phyloP scores from a whole-genome alignment of 2,888 invertebrate genomes.

The Colletes collaris region DNA sequence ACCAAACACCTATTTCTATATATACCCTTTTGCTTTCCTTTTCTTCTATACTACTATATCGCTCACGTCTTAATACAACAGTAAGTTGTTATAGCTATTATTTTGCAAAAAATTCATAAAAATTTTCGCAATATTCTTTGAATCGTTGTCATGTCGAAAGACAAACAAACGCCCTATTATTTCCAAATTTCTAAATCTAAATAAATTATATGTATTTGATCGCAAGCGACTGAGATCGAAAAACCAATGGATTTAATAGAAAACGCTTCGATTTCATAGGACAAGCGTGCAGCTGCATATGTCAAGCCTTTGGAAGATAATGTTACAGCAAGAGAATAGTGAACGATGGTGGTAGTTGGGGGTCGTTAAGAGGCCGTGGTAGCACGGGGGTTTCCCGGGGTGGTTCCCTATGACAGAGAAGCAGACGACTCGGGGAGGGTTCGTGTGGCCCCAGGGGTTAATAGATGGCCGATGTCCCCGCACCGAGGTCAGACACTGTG shows the following conservation, averaged over 20 bases:
- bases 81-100: too few relatives aligned
- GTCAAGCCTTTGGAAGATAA: conserved; percentile 42
- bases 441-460: conserved; percentile 76
- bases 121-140: too few relatives aligned
- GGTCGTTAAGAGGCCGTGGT: conserved; percentile 66
- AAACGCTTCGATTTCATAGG: conserved; percentile 15
- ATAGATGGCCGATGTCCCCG: conserved; percentile 79
- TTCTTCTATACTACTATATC: too few relatives aligned
- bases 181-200: too few relatives aligned
- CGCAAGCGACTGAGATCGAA: too few relatives aligned
- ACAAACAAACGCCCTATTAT: too few relatives aligned
- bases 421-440: conserved; percentile 50
- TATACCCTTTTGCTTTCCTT: too few relatives aligned
- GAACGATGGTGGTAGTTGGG: conserved; percentile 47
- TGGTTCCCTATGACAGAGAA: conserved; percentile 66
- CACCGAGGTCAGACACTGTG: conserved; percentile 77
- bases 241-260: background rate
- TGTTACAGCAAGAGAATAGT: conserved; percentile 47
- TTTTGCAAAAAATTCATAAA: too few relatives aligned
- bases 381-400: conserved; percentile 24
- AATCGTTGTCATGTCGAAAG: too few relatives aligned
- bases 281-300: background rate
- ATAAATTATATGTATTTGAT: too few relatives aligned
- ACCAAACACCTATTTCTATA: too few relatives aligned
- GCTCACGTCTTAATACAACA: too few relatives aligned